A percentile compares a stretch with the other conserved stretches of the same genome.
Evolutionary conservation across 2,888 invertebrate genomes (phyloP).

Genomic region (Toxonevra muliebris): DNA sequence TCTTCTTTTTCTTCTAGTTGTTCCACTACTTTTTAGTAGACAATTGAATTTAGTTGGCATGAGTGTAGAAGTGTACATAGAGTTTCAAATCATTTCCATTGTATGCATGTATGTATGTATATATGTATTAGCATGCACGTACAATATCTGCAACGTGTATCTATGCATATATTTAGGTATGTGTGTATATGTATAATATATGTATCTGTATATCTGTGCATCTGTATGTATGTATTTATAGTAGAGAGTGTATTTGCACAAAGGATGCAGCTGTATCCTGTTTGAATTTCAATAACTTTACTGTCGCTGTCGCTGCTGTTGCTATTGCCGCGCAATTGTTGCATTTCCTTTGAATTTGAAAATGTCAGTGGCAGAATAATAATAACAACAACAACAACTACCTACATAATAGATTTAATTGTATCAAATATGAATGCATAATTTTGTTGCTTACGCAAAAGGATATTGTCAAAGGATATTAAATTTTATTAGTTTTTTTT

Average conservation of each 20-base stretch:
- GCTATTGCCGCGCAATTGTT: not conserved
- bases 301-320: not conserved
- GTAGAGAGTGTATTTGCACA: not conserved
- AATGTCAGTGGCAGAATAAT: not conserved
- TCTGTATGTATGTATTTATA: no score
- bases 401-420: slow-evolving; percentile 17
- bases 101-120: not conserved
- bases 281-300: slow-evolving; percentile 9
- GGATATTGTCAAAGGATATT: slow-evolving; percentile 35
- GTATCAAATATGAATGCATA: slow-evolving; percentile 27
- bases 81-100: not conserved
- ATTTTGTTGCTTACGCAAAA: slow-evolving; percentile 34
- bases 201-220: no score
- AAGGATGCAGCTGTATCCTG: slow-evolving; percentile 12
- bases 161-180: no score
- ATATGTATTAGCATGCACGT: not conserved
- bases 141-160: not conserved
- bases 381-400: not conserved
- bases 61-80: no score
- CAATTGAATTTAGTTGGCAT: no score
- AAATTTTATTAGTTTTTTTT: slow-evolving; percentile 35
- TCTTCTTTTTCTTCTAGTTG: no score
- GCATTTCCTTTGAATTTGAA: slow-evolving; percentile 15
- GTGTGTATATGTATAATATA: no score
- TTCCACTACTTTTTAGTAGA: no score